A percentile compares a stretch with the other conserved stretches of the same genome.
These are phyloP conservation scores for Microcebus murinus DNA, from an alignment of 2,113 vertebrate genomes.

Conservation along the genomic window DNA sequence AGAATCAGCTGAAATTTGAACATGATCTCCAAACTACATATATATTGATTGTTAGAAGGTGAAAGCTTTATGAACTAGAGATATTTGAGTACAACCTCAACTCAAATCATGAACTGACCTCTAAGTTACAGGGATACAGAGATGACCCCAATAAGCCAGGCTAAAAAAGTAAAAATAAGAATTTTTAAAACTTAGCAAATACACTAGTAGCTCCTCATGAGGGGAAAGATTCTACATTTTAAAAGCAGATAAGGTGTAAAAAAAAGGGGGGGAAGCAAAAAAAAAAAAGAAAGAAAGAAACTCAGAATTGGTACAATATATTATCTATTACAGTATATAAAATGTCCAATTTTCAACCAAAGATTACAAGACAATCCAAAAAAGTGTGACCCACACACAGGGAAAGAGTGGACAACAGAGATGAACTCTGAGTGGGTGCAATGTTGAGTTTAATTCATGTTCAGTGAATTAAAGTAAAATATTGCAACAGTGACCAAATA, in stretches of 20 bases:
- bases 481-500: not conserved
- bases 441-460: not conserved
- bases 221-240: not conserved
- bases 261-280: not conserved
- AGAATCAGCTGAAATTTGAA: not conserved
- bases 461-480: not conserved
- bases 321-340: not conserved
- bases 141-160: not conserved
- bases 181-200: not conserved
- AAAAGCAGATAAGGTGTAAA: not conserved
- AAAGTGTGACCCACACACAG: not conserved
- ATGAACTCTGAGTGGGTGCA: not conserved
- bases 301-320: not conserved
- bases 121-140: not conserved
- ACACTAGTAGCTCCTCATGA: not conserved
- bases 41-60: not conserved
- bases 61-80: not conserved
- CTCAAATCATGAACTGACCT: not conserved
- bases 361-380: not conserved
- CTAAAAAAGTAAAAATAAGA: not conserved
- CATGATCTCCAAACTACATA: not conserved
- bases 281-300: slow-evolving; percentile 23
- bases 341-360: not conserved
- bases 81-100: not conserved
- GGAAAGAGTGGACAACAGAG: not conserved